A percentile compares a stretch with the other conserved stretches of the same genome.
Evolutionary conservation across 2,113 vertebrate genomes (phyloP).

Genomic region (Lophotis ruficrista): DNA sequence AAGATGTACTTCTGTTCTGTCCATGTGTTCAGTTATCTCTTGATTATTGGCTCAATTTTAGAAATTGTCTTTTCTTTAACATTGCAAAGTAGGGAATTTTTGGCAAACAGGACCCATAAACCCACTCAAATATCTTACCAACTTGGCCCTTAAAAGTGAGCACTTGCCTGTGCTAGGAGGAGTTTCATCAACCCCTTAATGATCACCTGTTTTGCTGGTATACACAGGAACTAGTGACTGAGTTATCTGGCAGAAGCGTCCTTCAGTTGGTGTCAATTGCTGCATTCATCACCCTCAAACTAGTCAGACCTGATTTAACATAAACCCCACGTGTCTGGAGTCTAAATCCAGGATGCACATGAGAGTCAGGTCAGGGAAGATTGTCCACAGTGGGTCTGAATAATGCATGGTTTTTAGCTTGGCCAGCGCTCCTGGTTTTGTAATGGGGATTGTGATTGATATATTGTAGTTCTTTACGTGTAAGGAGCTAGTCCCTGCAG

Average conservation of each 20-base stretch:
- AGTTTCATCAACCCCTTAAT: background rate
- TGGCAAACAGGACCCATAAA: background rate
- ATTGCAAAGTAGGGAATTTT: rapidly evolving
- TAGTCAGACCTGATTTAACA: background rate
- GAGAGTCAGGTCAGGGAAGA: background rate
- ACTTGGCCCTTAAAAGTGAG: background rate
- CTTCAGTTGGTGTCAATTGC: background rate
- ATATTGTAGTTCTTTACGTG: rapidly evolving
- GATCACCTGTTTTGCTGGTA: background rate
- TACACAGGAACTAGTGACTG: background rate
- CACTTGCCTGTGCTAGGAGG: background rate
- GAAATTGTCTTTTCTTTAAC: background rate
- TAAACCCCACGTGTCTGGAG: background rate
- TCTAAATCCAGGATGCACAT: background rate
- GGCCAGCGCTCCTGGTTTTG: background rate
- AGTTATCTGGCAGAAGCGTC: background rate
- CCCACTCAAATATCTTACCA: background rate
- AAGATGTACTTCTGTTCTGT: background rate
- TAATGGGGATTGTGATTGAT: background rate
- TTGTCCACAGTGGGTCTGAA: background rate
- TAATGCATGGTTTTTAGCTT: background rate
- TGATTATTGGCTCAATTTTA: background rate
- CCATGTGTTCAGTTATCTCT: background rate
- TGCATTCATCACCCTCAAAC: background rate
- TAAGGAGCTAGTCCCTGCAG: background rate